phyloP scores from a whole-genome alignment of 2,797 vertebrate species.

The Fundulus diaphanus region DNA sequence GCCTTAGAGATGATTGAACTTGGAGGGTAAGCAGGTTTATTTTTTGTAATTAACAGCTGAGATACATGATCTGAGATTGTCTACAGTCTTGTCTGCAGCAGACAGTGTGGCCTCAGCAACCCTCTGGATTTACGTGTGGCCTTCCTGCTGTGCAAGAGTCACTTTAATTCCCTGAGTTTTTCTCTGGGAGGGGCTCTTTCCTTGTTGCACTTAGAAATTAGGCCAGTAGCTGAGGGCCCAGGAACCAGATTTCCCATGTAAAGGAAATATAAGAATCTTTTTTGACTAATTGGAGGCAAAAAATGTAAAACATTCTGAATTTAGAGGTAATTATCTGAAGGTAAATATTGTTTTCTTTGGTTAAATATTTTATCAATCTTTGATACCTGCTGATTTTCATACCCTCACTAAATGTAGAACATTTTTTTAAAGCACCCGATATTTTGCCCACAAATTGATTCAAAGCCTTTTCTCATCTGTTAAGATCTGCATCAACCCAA shows the following conservation, averaged over 20 bases:
- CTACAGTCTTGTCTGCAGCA: constrained; percentile 52
- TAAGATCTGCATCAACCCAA: too few relatives aligned
- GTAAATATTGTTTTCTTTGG: background rate
- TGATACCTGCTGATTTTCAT: background rate
- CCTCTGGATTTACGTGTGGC: constrained; percentile 69
- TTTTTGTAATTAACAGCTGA: constrained; percentile 61
- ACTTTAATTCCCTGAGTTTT: constrained; percentile 64
- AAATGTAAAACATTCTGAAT: constrained; percentile 29
- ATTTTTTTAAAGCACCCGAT: too few relatives aligned
- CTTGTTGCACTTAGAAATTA: constrained; percentile 80
- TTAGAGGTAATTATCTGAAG: background rate
- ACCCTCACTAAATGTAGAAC: too few relatives aligned
- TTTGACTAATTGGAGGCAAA: background rate
- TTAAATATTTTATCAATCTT: background rate
- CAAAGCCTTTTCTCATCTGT: too few relatives aligned
- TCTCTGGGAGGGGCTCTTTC: constrained; percentile 71
- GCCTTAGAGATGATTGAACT: constrained; percentile 49
- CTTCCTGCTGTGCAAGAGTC: constrained; percentile 57
- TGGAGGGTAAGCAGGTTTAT: constrained; percentile 66
- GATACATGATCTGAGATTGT: constrained; percentile 62
- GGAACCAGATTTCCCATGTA: constrained; percentile 41
- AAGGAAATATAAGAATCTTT: background rate
- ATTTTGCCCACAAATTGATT: too few relatives aligned
- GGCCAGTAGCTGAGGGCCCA: constrained; percentile 75
- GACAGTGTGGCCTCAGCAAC: constrained; percentile 48